A percentile compares a stretch with the other conserved stretches of the same genome.
Evolutionary conservation across 2,113 vertebrate species (phyloP).

Genomic region (Sphaerodactylus townsendi): DNA sequence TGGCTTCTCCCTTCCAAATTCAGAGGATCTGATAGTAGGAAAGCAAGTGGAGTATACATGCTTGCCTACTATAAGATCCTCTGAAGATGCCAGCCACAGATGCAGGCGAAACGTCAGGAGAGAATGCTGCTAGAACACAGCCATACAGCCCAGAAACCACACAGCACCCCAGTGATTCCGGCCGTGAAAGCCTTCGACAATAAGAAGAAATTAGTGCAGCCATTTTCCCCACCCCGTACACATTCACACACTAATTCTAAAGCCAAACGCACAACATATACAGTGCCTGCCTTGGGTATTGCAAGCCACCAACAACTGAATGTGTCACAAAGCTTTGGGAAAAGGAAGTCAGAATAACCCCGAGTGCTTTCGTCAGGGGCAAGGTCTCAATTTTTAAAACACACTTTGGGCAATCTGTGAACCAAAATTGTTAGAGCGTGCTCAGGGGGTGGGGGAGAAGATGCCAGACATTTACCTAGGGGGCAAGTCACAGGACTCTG

Average conservation of each 20-base stretch:
- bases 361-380: background rate
- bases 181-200: no score
- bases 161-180: no score
- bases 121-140: no score
- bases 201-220: no score
- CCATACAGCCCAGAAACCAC: no score
- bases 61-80: no score
- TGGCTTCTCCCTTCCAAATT: background rate
- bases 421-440: background rate
- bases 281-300: background rate
- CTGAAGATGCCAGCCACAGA: no score
- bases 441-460: background rate
- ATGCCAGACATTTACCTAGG: background rate
- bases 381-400: background rate
- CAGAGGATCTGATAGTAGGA: no score
- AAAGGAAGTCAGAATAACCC: background rate
- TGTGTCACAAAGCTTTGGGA: background rate
- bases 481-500: background rate
- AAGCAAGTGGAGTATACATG: no score
- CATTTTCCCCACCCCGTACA: no score
- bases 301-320: background rate
- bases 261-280: background rate
- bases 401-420: background rate
- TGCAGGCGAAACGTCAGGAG: no score
- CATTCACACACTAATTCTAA: no score